A percentile compares a stretch with the other conserved stretches of the same genome.
Evolutionary conservation across 2,888 invertebrate species (phyloP).

Genomic region (Spisula solida): DNA sequence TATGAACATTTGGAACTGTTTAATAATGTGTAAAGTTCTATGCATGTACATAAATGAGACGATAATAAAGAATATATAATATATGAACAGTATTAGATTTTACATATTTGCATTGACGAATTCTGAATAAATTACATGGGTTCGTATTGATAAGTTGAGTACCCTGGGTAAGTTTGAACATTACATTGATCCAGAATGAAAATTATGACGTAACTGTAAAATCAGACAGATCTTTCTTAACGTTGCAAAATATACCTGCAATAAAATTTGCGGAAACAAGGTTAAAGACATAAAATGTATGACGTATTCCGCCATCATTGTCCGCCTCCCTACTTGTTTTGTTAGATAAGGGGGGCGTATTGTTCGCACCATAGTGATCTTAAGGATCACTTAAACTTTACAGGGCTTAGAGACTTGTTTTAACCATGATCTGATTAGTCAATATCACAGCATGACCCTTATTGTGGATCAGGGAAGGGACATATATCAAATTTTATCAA

Average conservation of each 20-base stretch:
- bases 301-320: background rate
- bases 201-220: background rate
- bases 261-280: background rate
- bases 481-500: background rate
- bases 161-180: background rate
- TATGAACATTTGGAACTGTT: too few species aligned
- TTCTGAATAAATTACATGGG: too few species aligned
- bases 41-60: too few species aligned
- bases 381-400: background rate
- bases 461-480: background rate
- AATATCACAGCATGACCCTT: constrained; percentile 13
- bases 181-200: background rate
- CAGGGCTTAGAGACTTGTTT: background rate
- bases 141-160: background rate
- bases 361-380: background rate
- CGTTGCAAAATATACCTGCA: background rate
- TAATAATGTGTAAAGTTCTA: too few species aligned
- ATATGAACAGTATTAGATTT: too few species aligned
- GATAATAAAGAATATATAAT: too few species aligned
- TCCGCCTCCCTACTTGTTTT: background rate
- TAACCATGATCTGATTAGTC: background rate
- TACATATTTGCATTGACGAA: too few species aligned
- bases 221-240: background rate
- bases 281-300: background rate
- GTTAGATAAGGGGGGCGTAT: background rate